Evolutionary conservation across 2,888 invertebrate species (phyloP).

Genomic region (Catocala fraxini): DNA sequence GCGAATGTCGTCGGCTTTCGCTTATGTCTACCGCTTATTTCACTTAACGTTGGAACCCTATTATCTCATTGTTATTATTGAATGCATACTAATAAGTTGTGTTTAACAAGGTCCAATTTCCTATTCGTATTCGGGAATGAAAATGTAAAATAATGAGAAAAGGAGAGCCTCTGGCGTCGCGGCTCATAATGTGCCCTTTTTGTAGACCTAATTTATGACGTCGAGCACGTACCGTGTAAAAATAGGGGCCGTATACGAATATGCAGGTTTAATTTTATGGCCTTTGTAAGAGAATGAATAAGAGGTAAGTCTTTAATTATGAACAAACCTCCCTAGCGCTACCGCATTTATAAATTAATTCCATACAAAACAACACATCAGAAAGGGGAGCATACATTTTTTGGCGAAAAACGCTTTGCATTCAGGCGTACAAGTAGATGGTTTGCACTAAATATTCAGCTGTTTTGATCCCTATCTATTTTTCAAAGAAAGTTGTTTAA

Average conservation of each 20-base stretch:
- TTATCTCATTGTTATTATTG: conserved; percentile 44
- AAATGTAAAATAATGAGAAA: conserved; percentile 73
- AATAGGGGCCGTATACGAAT: conserved; percentile 75
- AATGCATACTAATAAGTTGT: conserved; percentile 50
- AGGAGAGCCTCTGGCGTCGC: conserved; percentile 67
- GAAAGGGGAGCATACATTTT: conserved; percentile 52
- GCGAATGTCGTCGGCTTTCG: background rate
- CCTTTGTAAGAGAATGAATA: conserved; percentile 76
- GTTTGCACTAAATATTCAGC: conserved; percentile 36
- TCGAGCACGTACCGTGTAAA: conserved; percentile 74
- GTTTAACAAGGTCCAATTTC: conserved; percentile 58
- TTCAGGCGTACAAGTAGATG: conserved; percentile 45
- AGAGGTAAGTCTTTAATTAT: conserved; percentile 79
- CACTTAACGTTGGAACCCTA: conserved; percentile 3
- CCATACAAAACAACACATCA: conserved; percentile 62
- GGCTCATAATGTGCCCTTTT: conserved; percentile 76
- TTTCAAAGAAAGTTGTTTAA: conserved; percentile 50
- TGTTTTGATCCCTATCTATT: conserved; percentile 50
- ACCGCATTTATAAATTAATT: conserved; percentile 67
- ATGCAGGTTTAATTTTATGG: conserved; percentile 79
- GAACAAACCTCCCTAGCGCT: conserved; percentile 63
- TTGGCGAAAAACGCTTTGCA: conserved; percentile 48
- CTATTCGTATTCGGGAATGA: conserved; percentile 59
- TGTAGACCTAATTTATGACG: conserved; percentile 81
- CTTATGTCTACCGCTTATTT: background rate